Base-by-base conservation (phyloP, 2,797 vertebrate genomes). In the Lycodopsis pacificus region DNA sequence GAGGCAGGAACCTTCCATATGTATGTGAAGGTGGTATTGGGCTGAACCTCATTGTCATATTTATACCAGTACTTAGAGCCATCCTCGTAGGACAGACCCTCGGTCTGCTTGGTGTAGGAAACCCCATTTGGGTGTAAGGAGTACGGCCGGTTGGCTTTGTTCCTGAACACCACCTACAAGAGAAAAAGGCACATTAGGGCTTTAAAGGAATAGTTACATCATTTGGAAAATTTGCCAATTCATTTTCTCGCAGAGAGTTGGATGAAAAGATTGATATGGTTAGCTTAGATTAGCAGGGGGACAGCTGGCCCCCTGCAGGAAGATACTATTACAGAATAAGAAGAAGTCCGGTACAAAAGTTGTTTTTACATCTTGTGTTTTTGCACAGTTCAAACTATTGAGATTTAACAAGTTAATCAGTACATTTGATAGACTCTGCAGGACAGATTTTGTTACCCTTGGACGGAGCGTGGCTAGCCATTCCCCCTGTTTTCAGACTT, bases 81-180 rank as follows among this genome's bases (percentile, higher is more conserved):
- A 69, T 99, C 98, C 7, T 97, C 96, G 2, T 99, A 99, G 68
- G 91, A 85, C 59, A 97, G 94, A 65, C 98, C 98, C 85, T 99
- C 98, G n/a, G 96, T 97, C 53, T 95, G 96, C 81, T 99, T 99
- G 62, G 96, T 95, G 76, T 99, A 99, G 40, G 93, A 80, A 72
- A 99, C 96, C 3, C 98, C 98, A 4, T 99, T 98, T 27, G 97
- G 96, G 80, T 99, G 98, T 65, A 99, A 76, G 19, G 98, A 99
- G 88, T 95, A 98, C 0, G 97, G 95, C 69, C 96, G 96, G 11
- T 92, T 96, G 61, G 97, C 98, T 17, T 96, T 90, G 91, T 99
- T 99, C 90, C 90, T 98, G 91, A 99, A 99, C 76, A 95, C 94
- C 86, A 99, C 95, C 98, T 99, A 77, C 13, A 82, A 74, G 68